phyloP scores from a whole-genome alignment of 2,113 vertebrate species.

The Nothobranchius furzeri region DNA sequence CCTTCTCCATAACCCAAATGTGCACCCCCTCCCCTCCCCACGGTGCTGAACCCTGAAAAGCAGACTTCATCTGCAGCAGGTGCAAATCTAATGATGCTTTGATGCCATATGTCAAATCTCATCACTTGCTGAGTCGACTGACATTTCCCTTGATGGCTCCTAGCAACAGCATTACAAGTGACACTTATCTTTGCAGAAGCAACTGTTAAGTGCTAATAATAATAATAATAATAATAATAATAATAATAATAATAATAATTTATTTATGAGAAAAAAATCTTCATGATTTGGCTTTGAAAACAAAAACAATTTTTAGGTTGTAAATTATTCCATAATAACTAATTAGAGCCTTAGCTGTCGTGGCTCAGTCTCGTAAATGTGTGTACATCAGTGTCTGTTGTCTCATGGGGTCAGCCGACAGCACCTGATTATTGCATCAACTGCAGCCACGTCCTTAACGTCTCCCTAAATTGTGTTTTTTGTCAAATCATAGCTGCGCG shows the following conservation, averaged over 20 bases:
- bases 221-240: too few species aligned
- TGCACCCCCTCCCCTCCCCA: slow-evolving; percentile 74
- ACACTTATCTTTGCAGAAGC: slow-evolving; percentile 35
- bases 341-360: neutral
- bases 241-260: too few species aligned
- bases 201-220: slow-evolving; percentile 39
- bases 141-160: slow-evolving; percentile 89
- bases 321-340: too few species aligned
- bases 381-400: slow-evolving; percentile 12
- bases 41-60: slow-evolving; percentile 82
- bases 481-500: slow-evolving; percentile 64
- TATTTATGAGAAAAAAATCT: too few species aligned
- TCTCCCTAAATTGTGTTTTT: slow-evolving; percentile 62
- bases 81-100: slow-evolving; percentile 92
- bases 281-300: too few species aligned
- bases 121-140: slow-evolving; percentile 94
- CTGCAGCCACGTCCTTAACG: slow-evolving; percentile 57
- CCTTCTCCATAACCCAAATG: slow-evolving; percentile 55
- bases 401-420: slow-evolving; percentile 49
- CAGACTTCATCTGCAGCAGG: slow-evolving; percentile 86
- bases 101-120: slow-evolving; percentile 97
- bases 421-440: slow-evolving; percentile 68
- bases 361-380: slow-evolving; percentile 15
- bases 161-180: slow-evolving; percentile 79
- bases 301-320: too few species aligned